Evolutionary conservation across 2,797 vertebrate genomes (phyloP).

Genomic region (Falco cherrug): DNA sequence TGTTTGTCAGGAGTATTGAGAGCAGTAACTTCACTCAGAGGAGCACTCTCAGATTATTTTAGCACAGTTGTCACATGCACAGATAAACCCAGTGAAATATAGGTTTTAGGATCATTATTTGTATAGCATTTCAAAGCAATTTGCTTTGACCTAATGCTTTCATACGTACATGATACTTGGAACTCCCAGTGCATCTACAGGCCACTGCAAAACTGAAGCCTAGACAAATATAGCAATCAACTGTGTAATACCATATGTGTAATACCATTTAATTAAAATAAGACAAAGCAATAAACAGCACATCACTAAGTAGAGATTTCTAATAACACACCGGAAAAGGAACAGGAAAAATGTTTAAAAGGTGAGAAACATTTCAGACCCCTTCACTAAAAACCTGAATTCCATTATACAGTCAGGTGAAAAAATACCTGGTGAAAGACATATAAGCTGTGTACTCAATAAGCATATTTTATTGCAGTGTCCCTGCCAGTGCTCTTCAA

Average conservation of each 20-base stretch:
- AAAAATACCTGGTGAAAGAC: background rate
- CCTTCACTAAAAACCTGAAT: background rate
- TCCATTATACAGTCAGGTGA: background rate
- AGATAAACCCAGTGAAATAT: constrained; percentile 52
- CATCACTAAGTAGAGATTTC: background rate
- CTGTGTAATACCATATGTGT: background rate
- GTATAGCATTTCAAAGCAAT: constrained; percentile 39
- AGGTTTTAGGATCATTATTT: constrained; percentile 41
- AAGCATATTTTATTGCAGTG: background rate
- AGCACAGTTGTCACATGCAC: constrained; percentile 44
- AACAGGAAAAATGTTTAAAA: background rate
- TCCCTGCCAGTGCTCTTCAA: background rate
- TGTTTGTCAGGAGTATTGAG: constrained; percentile 54
- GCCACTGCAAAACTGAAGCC: background rate
- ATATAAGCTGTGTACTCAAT: background rate
- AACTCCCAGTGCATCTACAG: background rate
- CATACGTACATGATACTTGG: background rate
- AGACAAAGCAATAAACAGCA: background rate
- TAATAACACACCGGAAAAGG: background rate
- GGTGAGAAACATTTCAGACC: background rate
- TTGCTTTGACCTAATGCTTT: constrained; percentile 37
- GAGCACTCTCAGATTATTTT: constrained; percentile 57
- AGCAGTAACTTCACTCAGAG: constrained; percentile 56
- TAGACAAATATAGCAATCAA: background rate
- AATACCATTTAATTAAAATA: background rate